Evolutionary conservation across 2,888 invertebrate species (phyloP).

Genomic region (Phyllotreta striolata): DNA sequence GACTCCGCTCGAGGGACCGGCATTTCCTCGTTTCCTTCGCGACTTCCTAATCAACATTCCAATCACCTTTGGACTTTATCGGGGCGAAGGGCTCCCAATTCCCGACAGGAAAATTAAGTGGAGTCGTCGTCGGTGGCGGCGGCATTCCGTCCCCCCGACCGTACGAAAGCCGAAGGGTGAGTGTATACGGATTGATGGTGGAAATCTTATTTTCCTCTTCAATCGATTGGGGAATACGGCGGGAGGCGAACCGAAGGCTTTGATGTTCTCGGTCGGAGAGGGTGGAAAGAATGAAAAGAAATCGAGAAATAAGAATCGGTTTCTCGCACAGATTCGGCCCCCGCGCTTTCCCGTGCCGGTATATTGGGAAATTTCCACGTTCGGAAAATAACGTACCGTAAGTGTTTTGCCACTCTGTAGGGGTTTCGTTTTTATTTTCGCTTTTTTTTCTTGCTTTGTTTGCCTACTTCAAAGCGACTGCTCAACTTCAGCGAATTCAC

Average conservation of each 20-base stretch:
- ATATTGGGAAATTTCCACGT: slow-evolving; percentile 27
- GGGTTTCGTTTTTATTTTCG: slow-evolving; percentile 25
- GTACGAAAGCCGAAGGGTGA: slow-evolving; percentile 44
- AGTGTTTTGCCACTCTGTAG: slow-evolving; percentile 26
- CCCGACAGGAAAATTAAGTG: slow-evolving; percentile 61
- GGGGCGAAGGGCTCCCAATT: slow-evolving; percentile 55
- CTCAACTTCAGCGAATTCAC: background rate
- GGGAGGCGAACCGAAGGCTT: slow-evolving; percentile 15
- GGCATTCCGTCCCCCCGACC: slow-evolving; percentile 55
- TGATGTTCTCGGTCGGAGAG: slow-evolving; percentile 31
- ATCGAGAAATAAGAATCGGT: slow-evolving; percentile 32
- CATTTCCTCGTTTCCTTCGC: slow-evolving; percentile 48
- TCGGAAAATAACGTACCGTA: slow-evolving; percentile 23
- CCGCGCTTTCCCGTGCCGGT: slow-evolving; percentile 26
- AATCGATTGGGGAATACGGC: slow-evolving; percentile 54
- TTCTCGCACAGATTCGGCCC: slow-evolving; percentile 19
- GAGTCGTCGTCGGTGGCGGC: slow-evolving; percentile 44
- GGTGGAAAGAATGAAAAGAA: slow-evolving; percentile 26
- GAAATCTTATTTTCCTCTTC: slow-evolving; percentile 57
- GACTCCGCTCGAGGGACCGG: slow-evolving; percentile 28
- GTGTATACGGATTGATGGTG: slow-evolving; percentile 44
- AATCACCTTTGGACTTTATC: slow-evolving; percentile 61
- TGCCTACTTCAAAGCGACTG: slow-evolving; percentile 26
- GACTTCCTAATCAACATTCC: slow-evolving; percentile 60
- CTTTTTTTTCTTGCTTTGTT: slow-evolving; percentile 4